Conservation (phyloP, 2,113 vertebrate species). For the Sterrhoptilus dennistouni region DNA sequence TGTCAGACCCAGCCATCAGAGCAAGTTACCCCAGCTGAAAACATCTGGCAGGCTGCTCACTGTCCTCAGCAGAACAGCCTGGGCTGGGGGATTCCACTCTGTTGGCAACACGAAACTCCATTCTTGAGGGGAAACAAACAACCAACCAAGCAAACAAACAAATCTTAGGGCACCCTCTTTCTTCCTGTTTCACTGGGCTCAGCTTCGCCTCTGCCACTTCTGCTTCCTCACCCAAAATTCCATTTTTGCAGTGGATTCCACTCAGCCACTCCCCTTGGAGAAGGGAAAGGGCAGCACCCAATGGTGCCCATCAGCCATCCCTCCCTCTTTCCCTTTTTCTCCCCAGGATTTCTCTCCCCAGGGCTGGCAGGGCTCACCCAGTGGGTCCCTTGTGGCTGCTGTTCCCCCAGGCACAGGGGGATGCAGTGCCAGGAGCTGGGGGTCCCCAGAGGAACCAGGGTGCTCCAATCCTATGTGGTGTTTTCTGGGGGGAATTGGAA, state of each 20-base stretch:
- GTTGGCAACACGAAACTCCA: background rate
- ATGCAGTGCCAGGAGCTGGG: rapidly evolving
- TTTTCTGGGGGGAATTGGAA: background rate
- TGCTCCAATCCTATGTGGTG: rapidly evolving
- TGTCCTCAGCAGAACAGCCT: background rate
- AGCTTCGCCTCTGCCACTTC: rapidly evolving
- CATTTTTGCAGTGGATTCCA: background rate
- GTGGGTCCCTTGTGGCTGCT: rapidly evolving
- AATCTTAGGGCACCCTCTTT: background rate
- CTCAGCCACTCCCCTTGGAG: rapidly evolving
- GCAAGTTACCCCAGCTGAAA: background rate
- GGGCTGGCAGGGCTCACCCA: rapidly evolving
- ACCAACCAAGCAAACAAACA: background rate
- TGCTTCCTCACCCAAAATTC: rapidly evolving
- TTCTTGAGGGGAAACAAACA: background rate
- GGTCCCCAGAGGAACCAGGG: too few species aligned
- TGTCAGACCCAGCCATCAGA: background rate
- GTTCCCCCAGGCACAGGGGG: background rate
- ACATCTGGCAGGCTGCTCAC: background rate
- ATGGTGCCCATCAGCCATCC: rapidly evolving
- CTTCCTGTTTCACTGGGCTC: rapidly evolving
- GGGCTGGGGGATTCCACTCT: background rate
- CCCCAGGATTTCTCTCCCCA: rapidly evolving
- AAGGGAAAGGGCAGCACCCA: rapidly evolving
- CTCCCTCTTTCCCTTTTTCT: too few species aligned